Evolutionary conservation across 2,113 vertebrate genomes (phyloP), one percentile per base, ranked within the genome.

Genomic region (Craseonycteris thonglongyai): DNA sequence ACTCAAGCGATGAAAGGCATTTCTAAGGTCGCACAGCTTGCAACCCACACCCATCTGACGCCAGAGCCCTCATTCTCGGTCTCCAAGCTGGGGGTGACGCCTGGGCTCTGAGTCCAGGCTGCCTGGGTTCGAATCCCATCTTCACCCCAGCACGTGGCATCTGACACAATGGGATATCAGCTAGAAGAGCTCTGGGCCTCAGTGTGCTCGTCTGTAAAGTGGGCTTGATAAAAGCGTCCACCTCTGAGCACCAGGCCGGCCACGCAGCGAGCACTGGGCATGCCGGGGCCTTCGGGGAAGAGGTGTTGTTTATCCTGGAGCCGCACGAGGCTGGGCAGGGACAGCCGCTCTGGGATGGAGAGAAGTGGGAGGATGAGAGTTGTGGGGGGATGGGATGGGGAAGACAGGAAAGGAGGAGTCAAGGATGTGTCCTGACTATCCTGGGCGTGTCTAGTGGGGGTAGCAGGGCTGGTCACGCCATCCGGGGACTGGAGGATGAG

Each of bases 261-360:
- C 33, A 47, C 4, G 7, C 1, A 2, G 45, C 0, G 7, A 38
- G 9, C 5, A 4, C 51, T 49, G 28, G 5, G 18, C 15, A 14
- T 5, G 22, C 22, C 6, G 2, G 22, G 7, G 35, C 86, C 72
- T 24, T 22, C 3, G 22, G n/a, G 24, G 14, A 80, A 14, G 24
- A 10, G 0, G 0, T 3, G 47, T 8, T 19, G 4, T 19, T 40
- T 28, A 1, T 35, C n/a, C 4, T 3, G 18, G 72, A 80, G 22
- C 58, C 81, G 35, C 40, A 51, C n/a, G n/a, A n/a, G 33, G 21
- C 72, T 35, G 28, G 54, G 1, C 33, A 11, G 30, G 80, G 16
- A 59, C 80, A 33, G 66, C 14, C 19, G 42, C 42, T 75, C 47
- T 28, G 35, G 66, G 42, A 1, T 51, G 18, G 33, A 35, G 40